A percentile compares a stretch with the other conserved stretches of the same genome.
These are phyloP conservation scores for Amyelois transitella DNA, from an alignment of 1,140 invertebrate genomes.

Conservation along the genomic window DNA sequence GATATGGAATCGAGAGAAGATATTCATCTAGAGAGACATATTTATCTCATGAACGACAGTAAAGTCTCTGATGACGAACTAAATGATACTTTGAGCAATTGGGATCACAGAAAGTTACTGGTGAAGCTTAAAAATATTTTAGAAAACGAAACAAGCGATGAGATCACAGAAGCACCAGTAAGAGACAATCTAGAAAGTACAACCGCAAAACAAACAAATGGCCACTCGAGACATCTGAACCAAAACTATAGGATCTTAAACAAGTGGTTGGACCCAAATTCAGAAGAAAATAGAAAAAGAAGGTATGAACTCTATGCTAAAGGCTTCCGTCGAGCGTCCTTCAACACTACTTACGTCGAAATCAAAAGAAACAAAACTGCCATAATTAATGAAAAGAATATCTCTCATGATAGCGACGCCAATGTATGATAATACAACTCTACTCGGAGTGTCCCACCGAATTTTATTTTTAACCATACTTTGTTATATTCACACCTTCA, in stretches of 20 bases:
- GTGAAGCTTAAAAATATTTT: conserved; percentile 41
- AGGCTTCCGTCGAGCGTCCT: conserved; percentile 28
- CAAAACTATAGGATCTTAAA: conserved; percentile 34
- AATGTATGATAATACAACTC: not conserved
- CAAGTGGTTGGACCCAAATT: conserved; percentile 34
- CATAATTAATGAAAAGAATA: not conserved
- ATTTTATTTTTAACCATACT: conserved; percentile 14
- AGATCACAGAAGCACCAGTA: conserved; percentile 17
- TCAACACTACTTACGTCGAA: conserved; percentile 49
- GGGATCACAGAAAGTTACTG: conserved; percentile 30
- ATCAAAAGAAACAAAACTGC: conserved; percentile 39
- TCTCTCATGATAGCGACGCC: not conserved
- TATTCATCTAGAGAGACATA: conserved; percentile 5
- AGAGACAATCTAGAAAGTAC: conserved; percentile 17
- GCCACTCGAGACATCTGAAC: conserved; percentile 46
- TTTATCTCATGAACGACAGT: not conserved
- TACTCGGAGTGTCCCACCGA: conserved; percentile 24
- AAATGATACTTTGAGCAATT: not conserved
- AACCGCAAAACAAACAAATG: conserved; percentile 43
- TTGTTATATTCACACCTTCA: conserved; percentile 1
- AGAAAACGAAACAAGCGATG: conserved; percentile 10
- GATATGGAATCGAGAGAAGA: conserved; percentile 4
- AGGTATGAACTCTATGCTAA: conserved; percentile 33
- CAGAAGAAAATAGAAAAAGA: conserved; percentile 46
- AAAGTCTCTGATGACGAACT: not conserved